A percentile compares a stretch with the other conserved stretches of the same genome.
Evolutionary conservation across 2,888 invertebrate genomes (phyloP).

Genomic region (Eilema griseolum): DNA sequence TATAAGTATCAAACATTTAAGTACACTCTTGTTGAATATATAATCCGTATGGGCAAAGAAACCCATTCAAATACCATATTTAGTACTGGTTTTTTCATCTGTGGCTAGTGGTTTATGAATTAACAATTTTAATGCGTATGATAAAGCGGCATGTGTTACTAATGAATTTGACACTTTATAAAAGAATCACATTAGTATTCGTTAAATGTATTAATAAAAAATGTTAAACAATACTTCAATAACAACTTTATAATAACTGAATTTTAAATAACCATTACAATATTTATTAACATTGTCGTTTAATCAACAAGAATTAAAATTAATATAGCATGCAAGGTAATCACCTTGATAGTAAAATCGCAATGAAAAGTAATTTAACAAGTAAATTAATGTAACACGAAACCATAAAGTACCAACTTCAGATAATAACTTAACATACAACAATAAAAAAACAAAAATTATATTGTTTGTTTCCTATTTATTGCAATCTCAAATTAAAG

Average conservation of each 20-base stretch:
- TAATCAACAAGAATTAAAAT: not conserved
- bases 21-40: constrained; percentile 10
- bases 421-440: not conserved
- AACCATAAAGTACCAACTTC: constrained; percentile 6
- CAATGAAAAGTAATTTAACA: constrained; percentile 31
- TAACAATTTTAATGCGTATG: constrained; percentile 2
- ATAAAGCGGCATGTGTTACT: not conserved
- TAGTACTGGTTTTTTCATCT: constrained; percentile 12
- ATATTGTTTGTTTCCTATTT: not conserved
- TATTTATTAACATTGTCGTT: not conserved
- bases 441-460: not conserved
- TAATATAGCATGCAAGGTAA: constrained; percentile 35
- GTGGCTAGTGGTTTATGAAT: constrained; percentile 8
- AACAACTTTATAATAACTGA: not conserved
- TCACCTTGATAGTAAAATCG: constrained; percentile 48
- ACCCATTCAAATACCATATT: constrained; percentile 35
- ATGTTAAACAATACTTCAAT: not conserved
- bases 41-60: constrained; percentile 41
- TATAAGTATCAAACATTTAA: constrained; percentile 26
- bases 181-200: not conserved
- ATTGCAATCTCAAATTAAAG: not conserved
- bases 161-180: not conserved
- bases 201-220: too few relatives aligned
- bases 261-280: not conserved
- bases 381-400: constrained; percentile 38